Evolutionary conservation across 2,888 invertebrate genomes (phyloP), one percentile per base, ranked within the genome.

Genomic region (Cataglyphis rosenhaueri): DNA sequence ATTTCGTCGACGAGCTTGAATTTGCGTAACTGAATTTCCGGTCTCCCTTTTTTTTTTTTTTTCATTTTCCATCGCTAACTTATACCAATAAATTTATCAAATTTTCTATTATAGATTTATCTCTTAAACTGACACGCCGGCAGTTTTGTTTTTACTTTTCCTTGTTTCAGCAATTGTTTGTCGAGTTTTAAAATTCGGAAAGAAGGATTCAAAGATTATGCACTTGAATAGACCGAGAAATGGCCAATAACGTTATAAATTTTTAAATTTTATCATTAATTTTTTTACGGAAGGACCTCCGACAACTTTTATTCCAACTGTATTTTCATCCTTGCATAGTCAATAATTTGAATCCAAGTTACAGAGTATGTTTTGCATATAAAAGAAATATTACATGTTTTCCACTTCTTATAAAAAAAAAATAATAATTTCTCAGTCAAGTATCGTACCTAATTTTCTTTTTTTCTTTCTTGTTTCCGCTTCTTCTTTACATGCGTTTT

Each of bases 1-100:
- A 55, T 35, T 29, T 55, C 41, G 29, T 61, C 48, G 55, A 75
- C 59, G 57, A 66, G 79, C 70, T 64, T 71, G 65, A 79, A 84
- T 84, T 85, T 82, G 74, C 81, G 81, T 87, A 88, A 86, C 86
- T 88, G 78, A 57, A 86, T 88, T 82, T 75, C 18, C 32, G 55
- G 21, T 41, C 41, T 29, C 29, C 29, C 29, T 29, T 29, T 59
- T 32, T 70, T 41, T 35, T 41, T 57, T 41, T 21, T 55, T 55
- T n/a, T 29, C 78, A 44, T 44, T 78, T 83, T 35, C 76, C 75
- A 82, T 6, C 81, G 62, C 32, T 81, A 84, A 86, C 86, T 87
- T 86, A 82, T 86, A 82, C 87, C 65, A 35, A n/a, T 15, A 52
- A n/a, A 71, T 48, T 18, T 82, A 82, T 82, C 82, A 65, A 84